Evolutionary conservation across 2,797 vertebrate species (phyloP).

Genomic region (Coregonus suidteri): DNA sequence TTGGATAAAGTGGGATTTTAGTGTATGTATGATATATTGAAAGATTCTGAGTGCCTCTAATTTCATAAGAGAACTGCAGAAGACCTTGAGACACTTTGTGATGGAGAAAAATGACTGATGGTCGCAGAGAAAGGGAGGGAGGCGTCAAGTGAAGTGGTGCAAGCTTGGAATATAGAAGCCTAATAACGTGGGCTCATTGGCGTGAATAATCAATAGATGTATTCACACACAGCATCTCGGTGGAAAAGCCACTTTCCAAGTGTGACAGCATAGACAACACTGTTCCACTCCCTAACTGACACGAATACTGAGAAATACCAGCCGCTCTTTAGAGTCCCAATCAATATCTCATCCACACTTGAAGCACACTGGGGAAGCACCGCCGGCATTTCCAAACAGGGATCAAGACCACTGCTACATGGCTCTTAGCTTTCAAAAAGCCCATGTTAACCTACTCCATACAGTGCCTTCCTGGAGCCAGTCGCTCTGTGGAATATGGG

Average conservation of each 20-base stretch:
- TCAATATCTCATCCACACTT: slow-evolving; percentile 56
- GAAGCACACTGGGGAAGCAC: slow-evolving; percentile 39
- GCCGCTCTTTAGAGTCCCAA: slow-evolving; percentile 41
- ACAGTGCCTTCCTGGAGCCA: slow-evolving; percentile 30
- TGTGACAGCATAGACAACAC: slow-evolving; percentile 26
- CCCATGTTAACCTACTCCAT: slow-evolving; percentile 25
- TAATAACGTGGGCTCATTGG: slow-evolving; percentile 1
- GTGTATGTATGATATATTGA: slow-evolving; percentile 32
- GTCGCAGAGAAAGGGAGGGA: neutral
- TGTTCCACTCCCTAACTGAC: slow-evolving; percentile 29
- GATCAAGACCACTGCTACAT: slow-evolving; percentile 47
- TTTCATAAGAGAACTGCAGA: neutral
- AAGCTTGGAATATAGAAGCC: slow-evolving; percentile 51
- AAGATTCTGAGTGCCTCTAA: slow-evolving; percentile 41
- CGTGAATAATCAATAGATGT: slow-evolving; percentile 56
- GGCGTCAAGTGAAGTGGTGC: slow-evolving; percentile 24
- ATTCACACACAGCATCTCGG: slow-evolving; percentile 18
- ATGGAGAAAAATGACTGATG: neutral
- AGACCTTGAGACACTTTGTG: slow-evolving; percentile 12
- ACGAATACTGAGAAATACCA: slow-evolving; percentile 46
- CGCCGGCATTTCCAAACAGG: slow-evolving; percentile 43
- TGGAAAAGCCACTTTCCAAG: slow-evolving; percentile 2
- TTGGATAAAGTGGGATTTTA: slow-evolving; percentile 26
- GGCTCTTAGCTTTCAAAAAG: slow-evolving; percentile 57
- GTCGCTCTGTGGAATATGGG: slow-evolving; percentile 44